Base-by-base conservation (phyloP, 2,797 vertebrate genomes). In the Fratercula arctica region DNA sequence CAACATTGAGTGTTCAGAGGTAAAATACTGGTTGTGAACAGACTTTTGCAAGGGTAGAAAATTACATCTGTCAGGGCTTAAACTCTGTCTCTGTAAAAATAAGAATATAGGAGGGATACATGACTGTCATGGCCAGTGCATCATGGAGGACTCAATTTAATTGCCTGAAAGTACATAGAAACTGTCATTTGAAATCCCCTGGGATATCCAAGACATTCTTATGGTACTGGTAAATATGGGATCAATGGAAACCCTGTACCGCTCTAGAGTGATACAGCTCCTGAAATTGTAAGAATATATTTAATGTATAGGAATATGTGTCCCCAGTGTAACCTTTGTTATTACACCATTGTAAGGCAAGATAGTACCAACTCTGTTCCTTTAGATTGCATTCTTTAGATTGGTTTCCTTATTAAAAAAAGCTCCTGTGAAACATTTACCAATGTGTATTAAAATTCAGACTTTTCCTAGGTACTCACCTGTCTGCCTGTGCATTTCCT, bases 111-210 rank as follows among this genome's bases (percentile, higher is more conserved):
- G 43, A 80, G 39, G 17, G 17, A 54, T 12, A 25, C 1, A 2
- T 16, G 33, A 28, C 17, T 92, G 7, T 16, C 35, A 39, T 5
- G 16, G 12, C 2, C 68, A 35, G 23, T 4, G 48, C 1, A 0
- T 39, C 18, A n/a, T 2, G 9, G 19, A 74, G 9, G 28, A 51
- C 16, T 28, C n/a, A 46, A 31, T 63, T 70, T 39, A 35, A 48
- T 54, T 80, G 28, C 25, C 24, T 50, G 6, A 51, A 21, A 51
- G 8, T 48, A 13, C 5, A 29, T 3, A 46, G 54, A 39, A 50
- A 31, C 9, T 26, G 6, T 12, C 8, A 66, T 35, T 18, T 51
- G 20, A 33, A 80, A 39, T 68, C 67, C 45, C 45, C 20, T 37
- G 39, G 13, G 13, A 11, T 54, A 51, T 41, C 51, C 51, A 51